These are phyloP conservation scores for Oithona nana DNA, from an alignment of 2,888 invertebrate species.

Conservation along the genomic window DNA sequence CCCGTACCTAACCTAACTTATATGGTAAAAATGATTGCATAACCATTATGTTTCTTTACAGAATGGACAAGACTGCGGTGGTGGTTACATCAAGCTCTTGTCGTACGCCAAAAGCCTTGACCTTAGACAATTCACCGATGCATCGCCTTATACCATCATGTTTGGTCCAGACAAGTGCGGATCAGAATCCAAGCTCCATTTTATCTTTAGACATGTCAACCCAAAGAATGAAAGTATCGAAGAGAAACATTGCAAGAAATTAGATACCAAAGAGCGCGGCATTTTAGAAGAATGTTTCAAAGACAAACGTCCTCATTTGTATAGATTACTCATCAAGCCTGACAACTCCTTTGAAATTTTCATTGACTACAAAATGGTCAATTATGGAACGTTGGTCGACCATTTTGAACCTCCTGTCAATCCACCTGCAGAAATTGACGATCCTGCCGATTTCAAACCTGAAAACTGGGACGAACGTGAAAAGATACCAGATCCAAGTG, in stretches of 20 bases:
- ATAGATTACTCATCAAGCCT: constrained; percentile 53
- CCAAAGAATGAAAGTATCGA: constrained; percentile 69
- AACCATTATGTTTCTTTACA: constrained; percentile 36
- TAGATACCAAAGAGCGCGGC: constrained; percentile 11
- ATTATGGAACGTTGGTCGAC: constrained; percentile 64
- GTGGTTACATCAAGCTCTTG: constrained; percentile 85
- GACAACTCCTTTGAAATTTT: constrained; percentile 60
- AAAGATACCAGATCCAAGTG: constrained; percentile 70
- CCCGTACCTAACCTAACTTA: not conserved
- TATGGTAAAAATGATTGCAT: not conserved
- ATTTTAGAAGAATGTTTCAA: constrained; percentile 54
- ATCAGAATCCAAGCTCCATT: constrained; percentile 67
- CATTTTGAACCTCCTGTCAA: constrained; percentile 86
- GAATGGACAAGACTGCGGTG: constrained; percentile 96
- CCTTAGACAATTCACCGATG: constrained; percentile 3
- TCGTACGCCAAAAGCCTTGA: constrained; percentile 43
- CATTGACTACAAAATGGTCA: constrained; percentile 46
- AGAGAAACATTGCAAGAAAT: constrained; percentile 91
- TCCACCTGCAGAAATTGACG: constrained; percentile 82
- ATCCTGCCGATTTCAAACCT: constrained; percentile 60
- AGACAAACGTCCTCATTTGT: constrained; percentile 80
- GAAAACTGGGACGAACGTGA: constrained; percentile 90
- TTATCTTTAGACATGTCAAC: constrained; percentile 86
- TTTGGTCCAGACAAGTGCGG: constrained; percentile 99
- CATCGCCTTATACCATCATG: constrained; percentile 96